Conservation (phyloP, 64 coral and sea anemone species). For the Montipora foliosa region DNA sequence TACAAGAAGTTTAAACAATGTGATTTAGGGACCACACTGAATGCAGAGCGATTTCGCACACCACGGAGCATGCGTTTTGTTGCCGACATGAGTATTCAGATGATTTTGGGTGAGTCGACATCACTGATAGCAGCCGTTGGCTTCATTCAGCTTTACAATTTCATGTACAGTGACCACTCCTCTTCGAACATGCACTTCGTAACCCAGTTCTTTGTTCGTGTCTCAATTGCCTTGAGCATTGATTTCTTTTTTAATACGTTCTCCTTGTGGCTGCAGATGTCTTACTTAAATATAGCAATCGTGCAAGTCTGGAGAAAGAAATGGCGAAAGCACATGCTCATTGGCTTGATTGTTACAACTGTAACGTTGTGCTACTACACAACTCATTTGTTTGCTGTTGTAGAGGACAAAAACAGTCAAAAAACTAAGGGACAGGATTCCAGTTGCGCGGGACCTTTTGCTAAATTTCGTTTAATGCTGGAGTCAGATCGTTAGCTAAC, state of each 20-base stretch:
- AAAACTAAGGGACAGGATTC: not conserved
- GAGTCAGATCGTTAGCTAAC: no score
- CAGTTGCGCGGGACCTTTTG: not conserved
- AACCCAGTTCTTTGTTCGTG: conserved; percentile 35
- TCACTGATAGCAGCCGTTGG: conserved; percentile 73
- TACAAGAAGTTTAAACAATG: conserved; percentile 42
- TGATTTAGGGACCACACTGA: not conserved
- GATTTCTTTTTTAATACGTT: conserved; percentile 69
- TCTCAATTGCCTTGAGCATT: conserved; percentile 21
- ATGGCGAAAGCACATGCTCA: conserved; percentile 63
- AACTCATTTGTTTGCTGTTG: conserved; percentile 57
- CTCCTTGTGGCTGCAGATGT: conserved; percentile 67
- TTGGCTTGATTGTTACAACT: conserved; percentile 44
- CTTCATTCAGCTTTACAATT: conserved; percentile 59
- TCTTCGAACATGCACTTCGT: not conserved
- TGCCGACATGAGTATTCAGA: conserved; percentile 85
- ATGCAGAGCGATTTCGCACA: conserved; percentile 41
- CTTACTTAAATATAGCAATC: conserved; percentile 66
- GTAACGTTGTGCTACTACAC: conserved; percentile 63
- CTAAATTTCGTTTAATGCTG: not conserved
- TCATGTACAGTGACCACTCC: conserved; percentile 72
- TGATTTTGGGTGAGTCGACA: conserved; percentile 78
- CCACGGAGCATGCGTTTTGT: conserved; percentile 79
- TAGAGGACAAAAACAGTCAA: conserved; percentile 15
- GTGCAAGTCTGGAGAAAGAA: conserved; percentile 71